A percentile compares a stretch with the other conserved stretches of the same genome.
Evolutionary conservation across 2,888 invertebrate genomes (phyloP).

Genomic region (Calephelis perditalis): DNA sequence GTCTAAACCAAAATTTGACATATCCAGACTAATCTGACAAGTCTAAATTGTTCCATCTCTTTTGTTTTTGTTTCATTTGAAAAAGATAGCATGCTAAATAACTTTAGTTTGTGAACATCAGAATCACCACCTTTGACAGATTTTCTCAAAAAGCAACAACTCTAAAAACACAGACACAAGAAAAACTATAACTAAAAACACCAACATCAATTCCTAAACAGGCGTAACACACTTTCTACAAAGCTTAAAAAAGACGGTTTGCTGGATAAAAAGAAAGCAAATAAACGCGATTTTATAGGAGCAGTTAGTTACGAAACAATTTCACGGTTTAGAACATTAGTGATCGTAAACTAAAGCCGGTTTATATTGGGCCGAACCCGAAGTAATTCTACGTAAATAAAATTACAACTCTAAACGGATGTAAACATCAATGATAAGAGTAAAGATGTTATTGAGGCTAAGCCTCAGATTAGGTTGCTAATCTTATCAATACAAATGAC

Average conservation of each 20-base stretch:
- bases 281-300: constrained; percentile 11
- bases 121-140: too few relatives aligned
- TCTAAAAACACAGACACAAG: too few relatives aligned
- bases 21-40: too few relatives aligned
- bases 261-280: constrained; percentile 11
- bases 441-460: neutral
- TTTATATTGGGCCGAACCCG: constrained; percentile 1
- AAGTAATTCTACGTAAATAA: constrained; percentile 5
- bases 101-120: too few relatives aligned
- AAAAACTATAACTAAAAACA: too few relatives aligned
- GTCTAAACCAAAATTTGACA: too few relatives aligned
- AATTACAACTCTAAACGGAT: neutral
- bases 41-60: too few relatives aligned
- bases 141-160: too few relatives aligned
- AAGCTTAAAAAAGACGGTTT: constrained; percentile 3
- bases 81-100: too few relatives aligned
- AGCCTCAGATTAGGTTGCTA: too few relatives aligned
- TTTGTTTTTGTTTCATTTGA: too few relatives aligned
- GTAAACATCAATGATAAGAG: neutral
- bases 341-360: constrained; percentile 11
- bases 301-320: constrained; percentile 10
- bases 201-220: neutral
- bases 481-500: too few relatives aligned
- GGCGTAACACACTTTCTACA: neutral
- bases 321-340: constrained; percentile 4